Percentiles rank a stretch among this genome's conserved stretches.
These are phyloP conservation scores for Eulemur mongoz DNA, from an alignment of 2,797 vertebrate species.

Conservation along the genomic window DNA sequence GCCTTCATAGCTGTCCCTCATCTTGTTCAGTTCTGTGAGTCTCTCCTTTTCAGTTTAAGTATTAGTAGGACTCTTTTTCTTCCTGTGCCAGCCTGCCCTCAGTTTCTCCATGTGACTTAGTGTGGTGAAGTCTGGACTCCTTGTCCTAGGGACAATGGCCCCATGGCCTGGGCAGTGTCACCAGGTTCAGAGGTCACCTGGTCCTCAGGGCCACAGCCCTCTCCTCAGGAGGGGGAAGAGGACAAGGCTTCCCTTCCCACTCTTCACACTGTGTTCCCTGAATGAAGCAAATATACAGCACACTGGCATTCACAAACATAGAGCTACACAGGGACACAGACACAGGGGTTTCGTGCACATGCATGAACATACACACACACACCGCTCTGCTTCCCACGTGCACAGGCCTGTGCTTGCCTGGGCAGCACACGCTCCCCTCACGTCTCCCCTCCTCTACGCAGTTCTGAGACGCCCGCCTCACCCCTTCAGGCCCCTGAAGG, in stretches of 20 bases:
- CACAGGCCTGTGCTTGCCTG: constrained; percentile 67
- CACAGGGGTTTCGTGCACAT: neutral
- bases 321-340: neutral
- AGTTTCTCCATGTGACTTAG: constrained; percentile 33
- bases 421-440: neutral
- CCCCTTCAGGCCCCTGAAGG: neutral
- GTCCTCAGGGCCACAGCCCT: neutral
- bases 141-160: neutral
- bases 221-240: neutral
- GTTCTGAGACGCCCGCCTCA: constrained; percentile 39
- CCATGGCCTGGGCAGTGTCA: neutral
- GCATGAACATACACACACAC: neutral
- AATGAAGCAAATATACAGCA: constrained; percentile 1
- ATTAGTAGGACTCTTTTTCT: neutral
- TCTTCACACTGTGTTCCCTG: neutral
- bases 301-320: neutral
- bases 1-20: neutral
- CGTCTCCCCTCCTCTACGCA: neutral
- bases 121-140: neutral
- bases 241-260: neutral
- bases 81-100: constrained; percentile 39
- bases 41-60: constrained; percentile 48
- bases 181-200: neutral
- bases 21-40: neutral
- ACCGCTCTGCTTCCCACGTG: neutral